Evolutionary conservation across 92 coral and sea anemone species (phyloP).

Genomic region (Zoanthus sociatus): DNA sequence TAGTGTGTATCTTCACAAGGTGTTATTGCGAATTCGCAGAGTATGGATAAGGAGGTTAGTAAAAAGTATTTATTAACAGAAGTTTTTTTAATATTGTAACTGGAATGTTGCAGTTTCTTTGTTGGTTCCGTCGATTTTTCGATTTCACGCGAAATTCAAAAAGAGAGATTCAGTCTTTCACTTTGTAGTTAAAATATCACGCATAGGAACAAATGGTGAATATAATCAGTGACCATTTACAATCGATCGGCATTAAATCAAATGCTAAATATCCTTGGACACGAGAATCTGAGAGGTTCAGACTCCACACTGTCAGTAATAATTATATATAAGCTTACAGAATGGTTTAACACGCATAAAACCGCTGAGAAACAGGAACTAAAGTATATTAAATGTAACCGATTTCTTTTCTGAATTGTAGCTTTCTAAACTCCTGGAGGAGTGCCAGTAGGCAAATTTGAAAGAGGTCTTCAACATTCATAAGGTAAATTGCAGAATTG

Average conservation of each 20-base stretch:
- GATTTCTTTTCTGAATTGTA: background rate
- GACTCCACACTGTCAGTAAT: background rate
- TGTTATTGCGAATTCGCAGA: background rate
- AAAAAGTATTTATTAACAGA: background rate
- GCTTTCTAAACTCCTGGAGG: background rate
- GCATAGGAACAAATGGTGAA: background rate
- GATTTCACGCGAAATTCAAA: background rate
- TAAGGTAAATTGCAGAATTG: background rate
- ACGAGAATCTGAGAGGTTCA: background rate
- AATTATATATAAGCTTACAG: background rate
- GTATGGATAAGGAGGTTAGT: slow-evolving; percentile 2
- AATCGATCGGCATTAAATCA: background rate
- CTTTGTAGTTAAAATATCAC: background rate
- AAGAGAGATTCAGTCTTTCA: background rate
- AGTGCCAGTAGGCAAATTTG: background rate
- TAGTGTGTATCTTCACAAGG: background rate
- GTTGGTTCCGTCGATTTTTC: background rate
- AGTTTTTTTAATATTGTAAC: background rate
- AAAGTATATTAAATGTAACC: background rate
- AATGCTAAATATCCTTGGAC: background rate
- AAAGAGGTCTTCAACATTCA: background rate
- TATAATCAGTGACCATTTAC: background rate
- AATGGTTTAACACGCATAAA: background rate
- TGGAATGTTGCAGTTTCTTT: background rate
- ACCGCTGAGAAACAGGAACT: slow-evolving; percentile 1